These are phyloP conservation scores for Pemphigus obesinymphae DNA, from an alignment of 1,140 invertebrate species.

Conservation along the genomic window DNA sequence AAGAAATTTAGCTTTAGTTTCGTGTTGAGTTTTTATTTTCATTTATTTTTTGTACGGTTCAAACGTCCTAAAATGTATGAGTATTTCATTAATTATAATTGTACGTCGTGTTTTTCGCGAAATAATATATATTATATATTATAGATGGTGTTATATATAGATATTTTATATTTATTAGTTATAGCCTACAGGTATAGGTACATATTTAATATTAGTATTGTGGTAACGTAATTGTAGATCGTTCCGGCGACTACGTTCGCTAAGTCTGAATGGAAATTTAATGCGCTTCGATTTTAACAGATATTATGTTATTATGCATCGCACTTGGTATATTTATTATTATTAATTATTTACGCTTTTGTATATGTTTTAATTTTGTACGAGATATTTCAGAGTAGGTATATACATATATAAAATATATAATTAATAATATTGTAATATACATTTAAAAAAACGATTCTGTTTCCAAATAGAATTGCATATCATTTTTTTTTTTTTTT, in stretches of 20 bases:
- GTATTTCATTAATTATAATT: too few relatives aligned
- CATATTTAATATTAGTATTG: not conserved
- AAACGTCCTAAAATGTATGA: not conserved
- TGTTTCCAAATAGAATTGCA: not conserved
- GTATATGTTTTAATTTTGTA: not conserved
- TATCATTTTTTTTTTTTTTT: too few relatives aligned
- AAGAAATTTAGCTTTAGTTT: not conserved
- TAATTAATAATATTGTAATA: not conserved
- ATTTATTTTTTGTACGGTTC: not conserved
- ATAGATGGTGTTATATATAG: not conserved
- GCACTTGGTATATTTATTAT: not conserved
- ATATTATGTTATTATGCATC: not conserved
- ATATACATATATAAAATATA: not conserved
- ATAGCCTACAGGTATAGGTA: too few relatives aligned
- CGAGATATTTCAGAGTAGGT: too few relatives aligned
- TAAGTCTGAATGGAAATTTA: constrained; percentile 31
- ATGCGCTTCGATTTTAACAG: constrained; percentile 24
- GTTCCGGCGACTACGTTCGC: not conserved
- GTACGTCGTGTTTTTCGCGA: not conserved
- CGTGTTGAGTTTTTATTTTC: not conserved
- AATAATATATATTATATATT: not conserved
- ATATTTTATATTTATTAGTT: too few relatives aligned
- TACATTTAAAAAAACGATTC: not conserved
- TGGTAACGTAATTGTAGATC: constrained; percentile 15
- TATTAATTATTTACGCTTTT: not conserved